Evolutionary conservation across 2,113 vertebrate genomes (phyloP), one percentile per base, ranked within the genome.

Genomic region (Conger conger): DNA sequence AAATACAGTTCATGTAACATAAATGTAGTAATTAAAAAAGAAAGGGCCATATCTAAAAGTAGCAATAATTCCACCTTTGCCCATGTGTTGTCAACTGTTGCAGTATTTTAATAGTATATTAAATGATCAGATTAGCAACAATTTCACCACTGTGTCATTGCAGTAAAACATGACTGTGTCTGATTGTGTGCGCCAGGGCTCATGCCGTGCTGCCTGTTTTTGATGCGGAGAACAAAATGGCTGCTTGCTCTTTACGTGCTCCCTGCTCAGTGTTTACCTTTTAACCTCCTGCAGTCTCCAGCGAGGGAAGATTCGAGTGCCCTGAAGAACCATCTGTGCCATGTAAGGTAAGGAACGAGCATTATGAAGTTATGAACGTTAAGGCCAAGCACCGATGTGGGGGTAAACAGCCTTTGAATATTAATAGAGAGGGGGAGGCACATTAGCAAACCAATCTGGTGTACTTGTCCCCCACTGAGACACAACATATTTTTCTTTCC

Each of bases 311-410:
- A 92, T 87, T 89, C 93, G 0, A 37, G 92, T 42, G 91, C 88
- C 88, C 90, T 93, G 35, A 90, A 87, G 82, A 93, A 91, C 85
- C 90, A 94, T 84, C 91, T 95, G 0, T 42, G 50, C 30, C 88
- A 54, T 1, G 93, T 94, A 86, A 93, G 95, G 96, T 96, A 89
- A 94, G 92, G 87, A 33, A 54, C 37, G 45, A n/a, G n/a, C n/a
- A n/a, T 53, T 53, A 53, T 27, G 20, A 23, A 63, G 54, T 63
- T 8, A 20, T 27, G 20, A 63, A 63, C 57, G 18, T 1, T 63
- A 8, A 63, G 3, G 57, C 3, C 5, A 63, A 63, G 20, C 45
- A 15, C 45, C 11, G 45, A 50, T 50, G 45, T 50, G 45, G 45
- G 45, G 45, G 45, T 13, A 50, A 15, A 50, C 45, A 13, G 45